Conservation (phyloP, 1,140 invertebrate species). For the Hypsibius dujardini region DNA sequence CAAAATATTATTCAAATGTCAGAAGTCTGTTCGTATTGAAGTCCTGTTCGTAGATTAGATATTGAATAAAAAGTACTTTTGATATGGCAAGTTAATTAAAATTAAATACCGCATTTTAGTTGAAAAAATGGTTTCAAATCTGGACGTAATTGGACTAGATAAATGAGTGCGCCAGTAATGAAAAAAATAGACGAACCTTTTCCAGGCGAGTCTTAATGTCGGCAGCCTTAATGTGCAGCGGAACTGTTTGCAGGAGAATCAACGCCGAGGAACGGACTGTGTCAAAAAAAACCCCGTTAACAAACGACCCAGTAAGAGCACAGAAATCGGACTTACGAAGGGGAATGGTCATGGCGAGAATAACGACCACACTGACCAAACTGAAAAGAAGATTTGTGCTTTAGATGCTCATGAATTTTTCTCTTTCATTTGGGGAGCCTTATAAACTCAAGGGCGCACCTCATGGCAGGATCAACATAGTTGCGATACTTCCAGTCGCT, state of each 20-base stretch:
- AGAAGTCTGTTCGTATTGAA: no score
- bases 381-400: not conserved
- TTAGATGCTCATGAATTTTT: not conserved
- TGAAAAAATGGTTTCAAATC: no score
- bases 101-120: no score
- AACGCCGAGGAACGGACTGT: not conserved
- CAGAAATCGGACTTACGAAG: not conserved
- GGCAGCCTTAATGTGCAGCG: not conserved
- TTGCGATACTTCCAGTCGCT: conserved; percentile 55
- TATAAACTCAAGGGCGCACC: no score
- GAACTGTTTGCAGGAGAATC: not conserved
- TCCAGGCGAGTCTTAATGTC: not conserved
- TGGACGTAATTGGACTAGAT: no score
- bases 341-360: conserved; percentile 8
- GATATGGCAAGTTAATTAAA: no score
- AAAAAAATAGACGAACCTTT: no score
- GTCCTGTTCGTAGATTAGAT: no score
- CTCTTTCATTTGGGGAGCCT: no score
- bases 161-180: no score
- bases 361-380: conserved; percentile 8
- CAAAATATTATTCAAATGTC: no score
- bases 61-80: no score
- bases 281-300: not conserved
- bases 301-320: not conserved
- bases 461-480: conserved; percentile 86